Evolutionary conservation across 2,113 vertebrate genomes (phyloP), one percentile per base, ranked within the genome.

Genomic region (Lethenteron reissneri): DNA sequence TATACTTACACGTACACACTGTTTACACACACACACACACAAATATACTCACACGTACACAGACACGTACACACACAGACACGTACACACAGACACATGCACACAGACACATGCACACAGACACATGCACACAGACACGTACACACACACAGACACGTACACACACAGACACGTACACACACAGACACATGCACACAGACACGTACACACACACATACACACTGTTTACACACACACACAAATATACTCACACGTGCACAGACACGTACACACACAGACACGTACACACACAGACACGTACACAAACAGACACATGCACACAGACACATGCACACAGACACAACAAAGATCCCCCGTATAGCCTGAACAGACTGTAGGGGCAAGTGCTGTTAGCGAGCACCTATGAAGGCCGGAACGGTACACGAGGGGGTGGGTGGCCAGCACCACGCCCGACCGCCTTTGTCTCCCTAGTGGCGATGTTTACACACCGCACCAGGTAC

Each of bases 31-130:
- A 64, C 60, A 64, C 60, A 64, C 60, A 64, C 60, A 6, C 60
- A 64, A 13, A 14, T 13, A 64, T 17, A 64, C 60, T 14, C 3
- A 64, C 60, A 64, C 60, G 17, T 17, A 4, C 3, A 64, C 60
- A 64, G 13, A 64, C 60, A 14, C 13, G 13, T 17, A 64, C 60
- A 64, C 60, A 64, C 60, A 64, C 3, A 15, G 60, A 15, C 60
- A 64, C 60, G 2, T 17, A 4, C 60, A 64, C 60, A 64, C 60
- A 64, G 14, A 64, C 60, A 64, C 60, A 1, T 17, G 1, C 60
- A 64, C 60, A 64, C 60, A 64, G 13, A 64, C 60, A 64, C 60
- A 64, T 17, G 17, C 60, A 64, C 60, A 64, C 60, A 64, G 14
- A 64, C 8, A 64, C 60, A 7, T 17, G 6, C 60, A 64, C 17